Evolutionary conservation across 2,888 invertebrate genomes (phyloP), one percentile per base, ranked within the genome.

Genomic region (Caenorhabditis macrosperma): DNA sequence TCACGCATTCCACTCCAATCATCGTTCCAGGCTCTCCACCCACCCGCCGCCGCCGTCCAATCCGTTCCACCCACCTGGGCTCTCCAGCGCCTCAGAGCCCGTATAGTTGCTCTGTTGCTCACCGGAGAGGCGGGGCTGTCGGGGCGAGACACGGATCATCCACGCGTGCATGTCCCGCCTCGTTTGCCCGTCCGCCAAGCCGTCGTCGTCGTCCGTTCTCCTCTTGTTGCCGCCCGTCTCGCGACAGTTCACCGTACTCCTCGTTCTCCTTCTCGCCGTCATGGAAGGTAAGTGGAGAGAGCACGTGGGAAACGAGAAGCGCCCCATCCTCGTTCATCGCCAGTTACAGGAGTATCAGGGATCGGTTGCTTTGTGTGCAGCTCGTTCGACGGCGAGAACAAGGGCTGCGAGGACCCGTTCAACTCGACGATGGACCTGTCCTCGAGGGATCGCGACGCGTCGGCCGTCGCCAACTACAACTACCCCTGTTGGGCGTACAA

Each of bases 301-400:
- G 3, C n/a, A n/a, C n/a, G n/a, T n/a, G n/a, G n/a, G n/a, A n/a
- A n/a, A n/a, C n/a, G n/a, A n/a, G n/a, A n/a, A n/a, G n/a, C n/a
- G n/a, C 26, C 57, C 67, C 26, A 15, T 10, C 38, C 5, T 2
- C 38, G 12, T 10, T 38, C 6, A 9, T 44, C 46, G 33, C 30
- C 24, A 64, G 46, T 68, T 68, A 35, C 69, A 69, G 69, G 79
- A 74, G 79, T 64, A 57, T 68, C 80, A 46, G 84, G 83, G 15
- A 96, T 98, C 90, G 97, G 97, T 92, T 98, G 97, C 91, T 98
- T 97, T 93, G 96, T 96, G 91, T 98, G 98, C 91, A 95, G 95
- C 57, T 97, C 97, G 0, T 94, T 95, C 92, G 95, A 95, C 91
- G 94, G 95, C 26, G 93, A 94, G 87, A 95, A 96, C 91, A 93